Base-by-base conservation (phyloP, 1,140 invertebrate genomes). In the Bilobella aurantiaca region DNA sequence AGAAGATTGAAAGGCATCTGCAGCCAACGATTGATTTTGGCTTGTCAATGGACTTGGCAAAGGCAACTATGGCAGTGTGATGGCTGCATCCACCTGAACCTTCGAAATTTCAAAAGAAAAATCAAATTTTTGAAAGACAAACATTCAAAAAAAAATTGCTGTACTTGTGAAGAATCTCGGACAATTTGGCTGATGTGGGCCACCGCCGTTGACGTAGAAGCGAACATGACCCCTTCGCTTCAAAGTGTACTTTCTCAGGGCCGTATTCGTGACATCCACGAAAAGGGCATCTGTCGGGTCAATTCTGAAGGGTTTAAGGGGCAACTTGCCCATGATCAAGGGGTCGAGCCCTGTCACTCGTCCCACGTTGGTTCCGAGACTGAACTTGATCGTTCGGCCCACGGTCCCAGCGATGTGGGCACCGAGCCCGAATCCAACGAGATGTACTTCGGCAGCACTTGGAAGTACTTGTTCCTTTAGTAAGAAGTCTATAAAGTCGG, bases 191-290 rank as follows among this genome's bases (percentile, higher is more conserved):
- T 67, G 65, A 28, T 31, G 28, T 1, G 58, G 64, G 16, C 49
- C 60, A 3, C 65, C 65, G 5, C 65, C 65, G 31, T 67, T 67
- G 3, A 67, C 8, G 29, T 47, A 63, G 29, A 67, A 67, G 21
- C 57, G 42, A 18, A 28, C 64, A 30, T 66, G 58, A n/a, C 34
- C 64, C 18, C 23, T 23, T n/a, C 14, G 37, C 8, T 34, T 46
- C 8, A 59, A 23, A 14, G 37, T 57, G 12, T 3, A n/a, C 1
- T n/a, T 3, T 29, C 34, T 42, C 27, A 59, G 3, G 16, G 64
- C 60, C 16, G 63, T 65, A 12, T n/a, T 28, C 2, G 58, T 34
- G 8, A 66, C 58, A 47, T 66, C 64, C 21, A 66, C 64, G 61
- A 66, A 66, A 28, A 29, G 30, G 14, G 64, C 58, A 46, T 58